Evolutionary conservation across 2,888 invertebrate species (phyloP), one percentile per base, ranked within the genome.

Genomic region (Tenthredo notha): DNA sequence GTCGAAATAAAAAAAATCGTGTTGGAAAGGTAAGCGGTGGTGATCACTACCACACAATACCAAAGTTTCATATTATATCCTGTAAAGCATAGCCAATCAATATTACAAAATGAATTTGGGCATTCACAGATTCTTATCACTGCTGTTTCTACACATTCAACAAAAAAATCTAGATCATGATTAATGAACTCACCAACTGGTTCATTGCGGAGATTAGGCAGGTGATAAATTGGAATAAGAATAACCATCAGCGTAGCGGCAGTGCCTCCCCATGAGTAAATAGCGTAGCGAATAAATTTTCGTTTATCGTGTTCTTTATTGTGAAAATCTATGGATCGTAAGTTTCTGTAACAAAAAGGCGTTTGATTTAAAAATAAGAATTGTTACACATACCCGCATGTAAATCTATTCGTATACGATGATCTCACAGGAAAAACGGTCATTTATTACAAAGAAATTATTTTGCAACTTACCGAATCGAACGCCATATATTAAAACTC

Each of bases 401-500:
- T 33, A 33, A 33, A 33, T 33, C 33, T 33, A 33, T 33, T 4
- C 33, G 33, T 4, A 33, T 33, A 33, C 33, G 33, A 33, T 33
- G 33, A 33, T 33, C 4, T 33, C 33, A 33, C 33, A 33, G 4
- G 72, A 21, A 21, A 43, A 43, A 10, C 0, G 40, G 7, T 3
- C 12, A 43, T 12, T n/a, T 2, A 43, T 50, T 12, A 25, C 29
- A 21, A 10, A 58, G n/a, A 61, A 33, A 67, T 43, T 7, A 7
- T 7, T 18, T 5, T 21, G 1, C 12, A 2, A 40, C 61, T 58
- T 40, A 78, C 78, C 78, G 78, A 61, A 80, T 12, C 40, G 78
- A 61, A 7, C 40, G 37, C 78, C 78, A 80, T 12, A 80, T 61
- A 21, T 80, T 40, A 9, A 80, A 80, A 25, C 58, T 80, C 78